These are phyloP conservation scores for Pseudachorutes palmiensis DNA, from an alignment of 1,140 invertebrate genomes.

Conservation along the genomic window DNA sequence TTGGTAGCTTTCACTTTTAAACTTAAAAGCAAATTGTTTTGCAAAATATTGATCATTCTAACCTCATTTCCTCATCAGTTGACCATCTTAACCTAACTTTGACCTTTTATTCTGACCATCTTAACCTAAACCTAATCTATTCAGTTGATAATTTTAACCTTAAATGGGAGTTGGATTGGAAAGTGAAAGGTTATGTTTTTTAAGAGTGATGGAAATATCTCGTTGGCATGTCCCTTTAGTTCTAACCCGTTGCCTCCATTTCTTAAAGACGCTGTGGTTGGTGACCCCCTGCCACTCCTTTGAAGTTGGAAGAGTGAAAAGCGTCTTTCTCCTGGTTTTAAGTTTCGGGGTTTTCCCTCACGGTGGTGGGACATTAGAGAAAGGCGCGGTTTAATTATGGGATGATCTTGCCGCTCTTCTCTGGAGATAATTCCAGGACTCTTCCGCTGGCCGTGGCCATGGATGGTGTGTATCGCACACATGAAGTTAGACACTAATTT, in stretches of 20 bases:
- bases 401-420: conserved; percentile 33
- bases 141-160: too few species aligned
- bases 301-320: not conserved
- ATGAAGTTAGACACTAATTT: conserved; percentile 36
- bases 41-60: too few species aligned
- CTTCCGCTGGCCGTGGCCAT: not conserved
- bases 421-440: conserved; percentile 31
- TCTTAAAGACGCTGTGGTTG: not conserved
- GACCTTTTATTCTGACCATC: too few species aligned
- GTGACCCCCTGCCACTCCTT: not conserved
- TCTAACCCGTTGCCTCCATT: not conserved
- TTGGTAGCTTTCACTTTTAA: too few species aligned
- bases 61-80: too few species aligned
- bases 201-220: too few species aligned
- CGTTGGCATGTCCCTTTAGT: too few species aligned
- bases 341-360: not conserved
- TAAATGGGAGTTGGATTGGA: too few species aligned
- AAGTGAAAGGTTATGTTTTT: too few species aligned
- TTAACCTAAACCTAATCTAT: too few species aligned
- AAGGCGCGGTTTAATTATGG: conserved; percentile 28
- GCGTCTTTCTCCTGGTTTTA: not conserved
- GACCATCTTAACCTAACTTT: too few species aligned
- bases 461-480: conserved; percentile 25
- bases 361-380: not conserved
- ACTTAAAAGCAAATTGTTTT: too few species aligned